Conservation (phyloP, 2,113 vertebrate species). For the Corythornis madagascariensis region DNA sequence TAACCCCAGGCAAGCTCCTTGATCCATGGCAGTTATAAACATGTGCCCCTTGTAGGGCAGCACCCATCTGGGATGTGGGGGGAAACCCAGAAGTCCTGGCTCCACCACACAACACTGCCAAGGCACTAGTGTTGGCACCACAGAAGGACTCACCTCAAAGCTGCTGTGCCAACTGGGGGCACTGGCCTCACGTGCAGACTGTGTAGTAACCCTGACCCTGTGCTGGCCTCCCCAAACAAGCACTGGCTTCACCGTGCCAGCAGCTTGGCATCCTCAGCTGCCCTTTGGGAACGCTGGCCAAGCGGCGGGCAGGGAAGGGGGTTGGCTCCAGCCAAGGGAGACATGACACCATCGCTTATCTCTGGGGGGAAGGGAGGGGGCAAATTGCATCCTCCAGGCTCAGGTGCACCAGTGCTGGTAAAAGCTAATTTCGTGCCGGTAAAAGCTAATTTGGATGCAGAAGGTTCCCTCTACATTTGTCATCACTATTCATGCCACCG, state of each 20-base stretch:
- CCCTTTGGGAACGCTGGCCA: not conserved
- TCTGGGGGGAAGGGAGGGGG: not conserved
- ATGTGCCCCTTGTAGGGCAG: not conserved
- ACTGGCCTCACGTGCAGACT: fast-evolving
- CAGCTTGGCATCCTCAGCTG: not conserved
- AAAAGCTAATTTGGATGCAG: slow-evolving; percentile 67
- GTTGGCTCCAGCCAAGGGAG: not conserved
- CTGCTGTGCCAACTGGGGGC: fast-evolving
- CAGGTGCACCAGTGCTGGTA: slow-evolving; percentile 58
- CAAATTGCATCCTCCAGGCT: slow-evolving; percentile 58
- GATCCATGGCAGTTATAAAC: not conserved
- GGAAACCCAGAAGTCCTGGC: not conserved
- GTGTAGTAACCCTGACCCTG: not conserved
- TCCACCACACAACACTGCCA: fast-evolving
- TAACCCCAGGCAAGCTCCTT: not conserved
- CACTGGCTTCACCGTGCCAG: fast-evolving
- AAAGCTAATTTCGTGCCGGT: slow-evolving; percentile 56
- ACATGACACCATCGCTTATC: slow-evolving; percentile 39
- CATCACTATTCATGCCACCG: slow-evolving; percentile 60
- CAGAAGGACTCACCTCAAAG: not conserved
- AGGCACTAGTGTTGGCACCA: fast-evolving
- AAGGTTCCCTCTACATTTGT: slow-evolving; percentile 48
- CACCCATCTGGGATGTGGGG: not conserved
- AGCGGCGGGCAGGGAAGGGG: not conserved
- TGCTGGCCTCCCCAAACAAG: not conserved